phyloP scores from a whole-genome alignment of 2,113 vertebrate species.

The Eublepharis macularius region DNA sequence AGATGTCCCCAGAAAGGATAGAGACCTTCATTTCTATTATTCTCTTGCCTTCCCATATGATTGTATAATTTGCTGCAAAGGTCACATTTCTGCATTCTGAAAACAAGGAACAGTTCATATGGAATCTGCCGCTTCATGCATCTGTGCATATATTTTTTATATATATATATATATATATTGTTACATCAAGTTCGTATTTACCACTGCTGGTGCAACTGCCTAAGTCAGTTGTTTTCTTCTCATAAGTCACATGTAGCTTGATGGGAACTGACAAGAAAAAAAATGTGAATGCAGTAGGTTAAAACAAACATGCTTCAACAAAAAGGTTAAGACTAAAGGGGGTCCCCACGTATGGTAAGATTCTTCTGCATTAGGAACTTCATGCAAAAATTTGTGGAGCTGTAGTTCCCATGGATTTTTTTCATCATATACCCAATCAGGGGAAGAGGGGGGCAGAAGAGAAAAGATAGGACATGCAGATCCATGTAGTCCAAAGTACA shows the following conservation, averaged over 20 bases:
- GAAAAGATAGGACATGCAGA: too few species aligned
- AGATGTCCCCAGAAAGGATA: constrained; percentile 68
- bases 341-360: neutral
- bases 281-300: neutral
- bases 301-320: neutral
- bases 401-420: neutral
- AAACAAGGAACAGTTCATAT: neutral
- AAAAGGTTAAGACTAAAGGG: too few species aligned
- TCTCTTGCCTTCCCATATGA: constrained; percentile 81
- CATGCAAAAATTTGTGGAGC: neutral
- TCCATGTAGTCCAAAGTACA: too few species aligned
- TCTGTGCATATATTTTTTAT: neutral
- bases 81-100: constrained; percentile 80
- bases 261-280: neutral
- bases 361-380: neutral
- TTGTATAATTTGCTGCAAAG: constrained; percentile 82
- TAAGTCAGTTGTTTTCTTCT: neutral
- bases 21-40: constrained; percentile 78
- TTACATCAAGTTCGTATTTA: neutral
- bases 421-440: neutral
- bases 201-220: neutral
- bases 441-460: too few species aligned
- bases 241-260: neutral
- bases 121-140: neutral
- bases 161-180: neutral